Evolutionary conservation across 2,888 invertebrate genomes (phyloP).

Genomic region (Drosophila koepferae): DNA sequence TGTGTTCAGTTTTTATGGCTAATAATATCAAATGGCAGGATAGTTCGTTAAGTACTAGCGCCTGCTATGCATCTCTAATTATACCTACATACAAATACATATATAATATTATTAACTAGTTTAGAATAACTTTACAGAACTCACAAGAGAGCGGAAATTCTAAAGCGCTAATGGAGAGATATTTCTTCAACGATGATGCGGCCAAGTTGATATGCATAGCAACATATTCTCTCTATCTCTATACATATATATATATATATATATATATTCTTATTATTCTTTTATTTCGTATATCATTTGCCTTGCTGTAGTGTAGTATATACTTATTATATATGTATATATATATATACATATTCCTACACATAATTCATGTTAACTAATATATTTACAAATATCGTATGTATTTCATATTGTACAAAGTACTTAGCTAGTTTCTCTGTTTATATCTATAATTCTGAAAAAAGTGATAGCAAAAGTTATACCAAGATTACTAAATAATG

Average conservation of each 20-base stretch:
- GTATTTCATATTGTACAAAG: conserved; percentile 67
- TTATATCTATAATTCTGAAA: conserved; percentile 30
- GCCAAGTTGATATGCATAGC: conserved; percentile 11
- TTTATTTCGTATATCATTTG: conserved; percentile 41
- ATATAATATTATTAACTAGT: conserved; percentile 23
- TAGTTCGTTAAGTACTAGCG: conserved; percentile 29
- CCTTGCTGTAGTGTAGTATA: conserved; percentile 71
- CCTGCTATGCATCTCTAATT: conserved; percentile 25
- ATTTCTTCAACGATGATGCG: conserved; percentile 11
- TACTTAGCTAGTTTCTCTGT: conserved; percentile 65
- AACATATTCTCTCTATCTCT: background rate
- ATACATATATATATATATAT: too few species aligned
- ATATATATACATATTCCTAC: conserved; percentile 45
- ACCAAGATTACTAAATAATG: conserved; percentile 29
- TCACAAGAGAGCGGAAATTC: conserved; percentile 14
- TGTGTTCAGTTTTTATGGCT: conserved; percentile 24
- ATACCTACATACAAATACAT: conserved; percentile 10
- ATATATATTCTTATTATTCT: background rate
- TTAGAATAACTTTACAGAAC: conserved; percentile 27
- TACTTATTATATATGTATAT: conserved; percentile 7
- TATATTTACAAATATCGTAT: conserved; percentile 53
- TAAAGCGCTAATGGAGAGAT: conserved; percentile 1
- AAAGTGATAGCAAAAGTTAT: conserved; percentile 1
- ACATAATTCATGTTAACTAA: conserved; percentile 43
- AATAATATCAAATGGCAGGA: conserved; percentile 7